phyloP scores from a whole-genome alignment of 2,888 invertebrate genomes.

The Periphyllus acericola region DNA sequence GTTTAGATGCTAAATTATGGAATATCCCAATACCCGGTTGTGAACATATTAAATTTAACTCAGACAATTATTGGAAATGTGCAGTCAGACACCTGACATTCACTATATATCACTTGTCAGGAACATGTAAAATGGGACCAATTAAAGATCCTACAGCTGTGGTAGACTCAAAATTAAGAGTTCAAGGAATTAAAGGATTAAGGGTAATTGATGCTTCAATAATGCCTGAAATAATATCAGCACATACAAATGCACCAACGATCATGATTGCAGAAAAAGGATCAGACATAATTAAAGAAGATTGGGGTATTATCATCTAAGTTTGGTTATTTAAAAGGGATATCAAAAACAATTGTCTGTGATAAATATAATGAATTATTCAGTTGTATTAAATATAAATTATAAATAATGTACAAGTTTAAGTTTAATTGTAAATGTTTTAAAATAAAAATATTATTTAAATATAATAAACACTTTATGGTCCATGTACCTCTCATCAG shows the following conservation, averaged over 20 bases:
- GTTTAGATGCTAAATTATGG: conserved; percentile 71
- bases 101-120: conserved; percentile 75
- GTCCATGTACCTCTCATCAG: no score
- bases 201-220: conserved; percentile 78
- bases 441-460: not conserved
- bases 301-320: conserved; percentile 63
- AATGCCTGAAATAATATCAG: conserved; percentile 75
- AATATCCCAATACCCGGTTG: conserved; percentile 72
- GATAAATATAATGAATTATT: conserved; percentile 37
- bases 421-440: not conserved
- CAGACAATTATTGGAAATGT: conserved; percentile 64
- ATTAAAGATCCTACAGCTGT: conserved; percentile 70
- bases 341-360: conserved; percentile 30
- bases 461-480: not conserved
- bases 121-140: conserved; percentile 73
- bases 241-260: conserved; percentile 76
- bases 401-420: not conserved
- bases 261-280: conserved; percentile 80
- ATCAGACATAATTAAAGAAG: conserved; percentile 65
- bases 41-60: conserved; percentile 69
- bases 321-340: not conserved
- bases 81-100: conserved; percentile 71
- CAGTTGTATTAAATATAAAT: conserved; percentile 4
- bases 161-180: conserved; percentile 72
- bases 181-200: conserved; percentile 73